phyloP scores from a whole-genome alignment of 2,113 vertebrate species.

The Ammodytes marinus region DNA sequence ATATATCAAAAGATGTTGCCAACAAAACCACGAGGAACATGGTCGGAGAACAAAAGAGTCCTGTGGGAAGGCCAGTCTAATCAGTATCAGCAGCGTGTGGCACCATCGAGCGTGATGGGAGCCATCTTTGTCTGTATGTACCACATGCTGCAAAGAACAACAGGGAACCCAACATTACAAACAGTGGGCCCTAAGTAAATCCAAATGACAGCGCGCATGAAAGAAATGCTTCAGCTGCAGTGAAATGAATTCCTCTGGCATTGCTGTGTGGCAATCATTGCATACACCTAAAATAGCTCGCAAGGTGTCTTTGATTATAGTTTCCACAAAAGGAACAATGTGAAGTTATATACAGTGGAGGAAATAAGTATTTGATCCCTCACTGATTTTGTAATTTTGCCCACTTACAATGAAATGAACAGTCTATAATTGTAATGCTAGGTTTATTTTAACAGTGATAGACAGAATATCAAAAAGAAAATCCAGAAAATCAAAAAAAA shows the following conservation, averaged over 20 bases:
- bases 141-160: constrained; percentile 29
- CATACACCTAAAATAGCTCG: constrained; percentile 35
- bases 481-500: too few relatives aligned
- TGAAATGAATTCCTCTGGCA: constrained; percentile 40
- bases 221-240: constrained; percentile 36
- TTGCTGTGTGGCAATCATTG: constrained; percentile 39
- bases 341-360: constrained; percentile 10
- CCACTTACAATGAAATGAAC: too few relatives aligned
- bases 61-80: constrained; percentile 23
- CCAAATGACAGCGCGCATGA: constrained; percentile 45
- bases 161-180: constrained; percentile 35
- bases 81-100: constrained; percentile 21
- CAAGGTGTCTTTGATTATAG: constrained; percentile 52
- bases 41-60: constrained; percentile 25
- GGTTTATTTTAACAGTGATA: too few relatives aligned
- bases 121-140: constrained; percentile 25
- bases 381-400: too few relatives aligned
- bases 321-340: constrained; percentile 33
- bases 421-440: too few relatives aligned
- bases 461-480: too few relatives aligned
- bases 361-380: too few relatives aligned
- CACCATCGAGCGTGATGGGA: constrained; percentile 11
- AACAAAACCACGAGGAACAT: constrained; percentile 3
- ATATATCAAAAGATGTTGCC: constrained; percentile 27
- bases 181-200: constrained; percentile 27